Conservation (phyloP, 1,140 invertebrate species). For the Drosophila mojavensis region DNA sequence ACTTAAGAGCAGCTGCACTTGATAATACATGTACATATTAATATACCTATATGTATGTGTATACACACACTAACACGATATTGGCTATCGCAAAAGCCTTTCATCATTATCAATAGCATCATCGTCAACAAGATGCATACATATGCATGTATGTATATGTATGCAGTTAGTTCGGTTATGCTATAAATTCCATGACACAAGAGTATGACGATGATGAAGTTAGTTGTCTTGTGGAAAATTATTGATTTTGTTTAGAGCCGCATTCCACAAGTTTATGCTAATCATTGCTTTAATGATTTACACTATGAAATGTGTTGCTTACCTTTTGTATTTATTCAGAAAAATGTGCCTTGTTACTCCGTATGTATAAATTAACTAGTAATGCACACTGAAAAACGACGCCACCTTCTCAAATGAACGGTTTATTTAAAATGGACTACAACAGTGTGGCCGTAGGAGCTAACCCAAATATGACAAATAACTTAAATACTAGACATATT, state of each 20-base stretch:
- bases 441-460: conserved; percentile 15
- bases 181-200: conserved; percentile 60
- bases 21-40: conserved; percentile 4
- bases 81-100: conserved; percentile 37
- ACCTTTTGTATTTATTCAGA: conserved; percentile 17
- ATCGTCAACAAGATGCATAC: conserved; percentile 15
- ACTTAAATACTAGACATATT: background rate
- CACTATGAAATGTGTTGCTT: conserved; percentile 9
- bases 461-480: background rate
- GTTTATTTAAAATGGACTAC: conserved; percentile 49
- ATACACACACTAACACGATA: conserved; percentile 7
- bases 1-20: conserved; percentile 57
- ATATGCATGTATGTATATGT: too few relatives aligned
- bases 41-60: background rate
- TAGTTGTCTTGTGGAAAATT: conserved; percentile 12
- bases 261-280: conserved; percentile 22
- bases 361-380: background rate
- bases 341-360: background rate
- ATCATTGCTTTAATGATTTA: background rate
- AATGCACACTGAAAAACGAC: conserved; percentile 30
- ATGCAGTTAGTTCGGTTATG: conserved; percentile 8
- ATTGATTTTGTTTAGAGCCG: conserved; percentile 21
- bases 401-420: conserved; percentile 46
- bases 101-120: conserved; percentile 24
- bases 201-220: conserved; percentile 20